Evolutionary conservation across 2,888 invertebrate species (phyloP), one percentile per base, ranked within the genome.

Genomic region (Agrotis clavis): DNA sequence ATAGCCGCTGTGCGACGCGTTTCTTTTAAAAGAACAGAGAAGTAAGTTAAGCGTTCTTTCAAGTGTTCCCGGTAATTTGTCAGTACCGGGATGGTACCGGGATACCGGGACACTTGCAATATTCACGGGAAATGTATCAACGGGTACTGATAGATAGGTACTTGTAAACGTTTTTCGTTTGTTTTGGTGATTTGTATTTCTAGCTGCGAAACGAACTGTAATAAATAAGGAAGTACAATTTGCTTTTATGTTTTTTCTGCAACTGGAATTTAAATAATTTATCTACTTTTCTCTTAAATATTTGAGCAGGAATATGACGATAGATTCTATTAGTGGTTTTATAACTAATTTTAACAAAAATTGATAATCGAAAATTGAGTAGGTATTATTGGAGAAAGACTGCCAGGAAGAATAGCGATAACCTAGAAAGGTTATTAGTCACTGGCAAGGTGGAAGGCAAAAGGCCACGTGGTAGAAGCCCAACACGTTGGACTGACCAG

Each of bases 11-110:
- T 69, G 60, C 41, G 63, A 64, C 59, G 54, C 63, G 60, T 48
- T 76, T 61, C 77, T 76, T 77, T 77, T 69, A 77, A 60, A 59
- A 59, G 54, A 82, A 64, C 57, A 4, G 59, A 62, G 65, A 57
- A 82, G 79, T 62, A 48, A 71, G 79, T 82, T 79, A 78, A 82
- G 45, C n/a, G 45, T 82, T 71, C 19, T 60, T 75, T 81, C 75
- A 62, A 71, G 62, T 57, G 35, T 35, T 54, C 25, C 45, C 19
- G 50, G 78, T 51, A 57, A 78, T 82, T 82, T 82, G 54, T 78
- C 73, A 66, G 79, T 45, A 45, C 45, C 61, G 19, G 50, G 56
- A 66, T n/a, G 16, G 74, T 41, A 60, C 19, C 60, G 47, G 71
- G 57, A 47, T 54, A 25, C 48, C 30, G 65, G 54, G 74, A 74